These are phyloP conservation scores for Channallabes apus DNA, from an alignment of 2,797 vertebrate genomes.

Conservation along the genomic window DNA sequence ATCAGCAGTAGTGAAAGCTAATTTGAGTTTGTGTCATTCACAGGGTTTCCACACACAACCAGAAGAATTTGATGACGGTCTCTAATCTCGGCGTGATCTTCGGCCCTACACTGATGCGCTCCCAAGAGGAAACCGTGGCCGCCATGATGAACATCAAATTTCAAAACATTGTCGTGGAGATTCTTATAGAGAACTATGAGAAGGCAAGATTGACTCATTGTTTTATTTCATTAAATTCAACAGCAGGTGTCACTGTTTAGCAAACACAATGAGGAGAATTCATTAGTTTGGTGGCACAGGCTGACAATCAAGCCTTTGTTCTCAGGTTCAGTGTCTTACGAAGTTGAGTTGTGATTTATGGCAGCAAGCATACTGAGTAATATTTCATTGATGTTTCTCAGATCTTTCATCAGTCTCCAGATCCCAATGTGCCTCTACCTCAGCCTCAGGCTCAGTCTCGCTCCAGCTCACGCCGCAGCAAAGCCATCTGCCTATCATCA, in stretches of 20 bases:
- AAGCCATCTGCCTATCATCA: constrained; percentile 93
- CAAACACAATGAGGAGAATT: constrained; percentile 24
- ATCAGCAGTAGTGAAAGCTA: neutral
- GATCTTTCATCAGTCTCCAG: constrained; percentile 92
- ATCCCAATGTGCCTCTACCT: constrained; percentile 89
- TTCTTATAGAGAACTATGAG: constrained; percentile 90
- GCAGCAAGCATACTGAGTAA: neutral
- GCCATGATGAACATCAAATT: constrained; percentile 99
- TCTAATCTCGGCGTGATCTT: constrained; percentile 98
- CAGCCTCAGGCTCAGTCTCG: constrained; percentile 72
- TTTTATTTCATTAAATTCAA: constrained; percentile 27
- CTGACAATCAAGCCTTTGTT: constrained; percentile 27
- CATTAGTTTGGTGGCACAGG: neutral
- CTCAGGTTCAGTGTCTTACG: neutral
- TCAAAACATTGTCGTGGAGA: constrained; percentile 98
- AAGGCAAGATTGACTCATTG: constrained; percentile 40
- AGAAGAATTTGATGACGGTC: constrained; percentile 95
- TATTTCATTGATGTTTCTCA: constrained; percentile 57
- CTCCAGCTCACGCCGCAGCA: constrained; percentile 83
- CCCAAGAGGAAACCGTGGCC: constrained; percentile 96
- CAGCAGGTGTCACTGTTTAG: constrained; percentile 38
- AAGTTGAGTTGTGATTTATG: constrained; percentile 8
- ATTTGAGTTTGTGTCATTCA: neutral
- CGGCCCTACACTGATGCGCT: constrained; percentile 95
- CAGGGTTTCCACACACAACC: constrained; percentile 93